Evolutionary conservation across 2,888 invertebrate species (phyloP).

Genomic region (Philereme transversata): DNA sequence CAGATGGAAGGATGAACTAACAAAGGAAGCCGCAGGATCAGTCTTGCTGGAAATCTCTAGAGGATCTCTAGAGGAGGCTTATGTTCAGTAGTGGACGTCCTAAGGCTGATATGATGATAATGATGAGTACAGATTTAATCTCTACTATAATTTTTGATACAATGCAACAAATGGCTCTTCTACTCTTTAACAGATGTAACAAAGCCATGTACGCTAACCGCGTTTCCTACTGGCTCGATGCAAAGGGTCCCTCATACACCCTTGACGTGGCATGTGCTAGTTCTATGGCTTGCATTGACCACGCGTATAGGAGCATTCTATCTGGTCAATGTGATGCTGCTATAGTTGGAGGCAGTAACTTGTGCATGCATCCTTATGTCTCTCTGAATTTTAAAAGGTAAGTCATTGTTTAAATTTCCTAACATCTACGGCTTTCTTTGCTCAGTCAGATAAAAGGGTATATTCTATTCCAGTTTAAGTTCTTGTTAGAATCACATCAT

Average conservation of each 20-base stretch:
- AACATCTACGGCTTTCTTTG: too few species aligned
- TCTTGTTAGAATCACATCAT: too few species aligned
- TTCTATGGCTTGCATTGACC: constrained; percentile 52
- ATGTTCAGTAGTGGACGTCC: too few species aligned
- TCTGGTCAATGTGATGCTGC: constrained; percentile 68
- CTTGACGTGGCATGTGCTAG: constrained; percentile 54
- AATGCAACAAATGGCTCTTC: neutral
- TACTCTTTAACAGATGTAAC: constrained; percentile 45
- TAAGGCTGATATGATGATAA: too few species aligned
- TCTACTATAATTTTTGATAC: too few species aligned
- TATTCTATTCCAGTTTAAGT: too few species aligned
- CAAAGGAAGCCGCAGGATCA: too few species aligned
- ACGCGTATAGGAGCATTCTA: constrained; percentile 54
- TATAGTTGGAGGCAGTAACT: constrained; percentile 84
- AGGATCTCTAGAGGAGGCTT: too few species aligned
- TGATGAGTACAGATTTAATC: too few species aligned
- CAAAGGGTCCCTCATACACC: constrained; percentile 54
- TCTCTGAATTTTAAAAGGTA: constrained; percentile 39
- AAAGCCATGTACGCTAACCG: constrained; percentile 60
- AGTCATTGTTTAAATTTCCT: neutral
- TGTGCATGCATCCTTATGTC: constrained; percentile 78
- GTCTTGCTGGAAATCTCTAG: too few species aligned
- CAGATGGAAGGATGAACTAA: too few species aligned
- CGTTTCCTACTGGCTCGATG: constrained; percentile 60
- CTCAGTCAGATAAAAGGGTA: too few species aligned